Evolutionary conservation across 2,797 vertebrate species (phyloP).

Genomic region (Percopsis omiscomaycus): DNA sequence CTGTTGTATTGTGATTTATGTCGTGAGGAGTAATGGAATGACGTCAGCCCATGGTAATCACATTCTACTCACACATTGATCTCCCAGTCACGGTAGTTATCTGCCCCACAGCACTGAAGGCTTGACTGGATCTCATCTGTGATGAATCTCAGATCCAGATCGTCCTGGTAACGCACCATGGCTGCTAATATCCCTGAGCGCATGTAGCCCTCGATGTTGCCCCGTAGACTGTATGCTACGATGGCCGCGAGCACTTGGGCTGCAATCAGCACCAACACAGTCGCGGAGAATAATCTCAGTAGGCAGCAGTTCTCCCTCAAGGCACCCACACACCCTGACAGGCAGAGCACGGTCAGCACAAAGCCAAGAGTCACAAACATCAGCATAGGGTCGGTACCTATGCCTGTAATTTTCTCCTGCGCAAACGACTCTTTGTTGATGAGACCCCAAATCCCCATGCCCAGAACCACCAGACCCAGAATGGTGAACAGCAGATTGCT

Average conservation of each 20-base stretch:
- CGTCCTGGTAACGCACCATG: conserved; percentile 83
- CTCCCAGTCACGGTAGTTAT: conserved; percentile 89
- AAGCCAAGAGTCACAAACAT: conserved; percentile 76
- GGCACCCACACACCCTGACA: conserved; percentile 84
- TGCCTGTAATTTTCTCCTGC: conserved; percentile 65
- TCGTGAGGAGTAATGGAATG: too few species aligned
- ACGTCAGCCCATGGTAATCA: conserved; percentile 1
- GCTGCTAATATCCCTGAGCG: conserved; percentile 74
- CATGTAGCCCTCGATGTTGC: conserved; percentile 72
- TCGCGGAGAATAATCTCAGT: conserved; percentile 76
- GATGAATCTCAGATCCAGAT: conserved; percentile 87
- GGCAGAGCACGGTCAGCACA: conserved; percentile 72
- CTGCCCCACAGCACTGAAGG: conserved; percentile 87
- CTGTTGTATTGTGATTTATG: too few species aligned
- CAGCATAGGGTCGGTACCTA: conserved; percentile 86
- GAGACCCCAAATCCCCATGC: conserved; percentile 87
- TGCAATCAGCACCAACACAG: conserved; percentile 67
- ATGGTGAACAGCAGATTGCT: conserved; percentile 84
- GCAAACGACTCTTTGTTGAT: conserved; percentile 80
- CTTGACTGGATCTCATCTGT: conserved; percentile 86
- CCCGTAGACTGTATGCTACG: conserved; percentile 72
- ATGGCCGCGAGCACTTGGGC: conserved; percentile 77
- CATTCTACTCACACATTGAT: conserved; percentile 81
- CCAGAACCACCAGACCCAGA: conserved; percentile 78
- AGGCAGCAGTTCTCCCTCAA: conserved; percentile 82